Evolutionary conservation across 2,113 vertebrate genomes (phyloP).

Genomic region (Ahaetulla prasina): DNA sequence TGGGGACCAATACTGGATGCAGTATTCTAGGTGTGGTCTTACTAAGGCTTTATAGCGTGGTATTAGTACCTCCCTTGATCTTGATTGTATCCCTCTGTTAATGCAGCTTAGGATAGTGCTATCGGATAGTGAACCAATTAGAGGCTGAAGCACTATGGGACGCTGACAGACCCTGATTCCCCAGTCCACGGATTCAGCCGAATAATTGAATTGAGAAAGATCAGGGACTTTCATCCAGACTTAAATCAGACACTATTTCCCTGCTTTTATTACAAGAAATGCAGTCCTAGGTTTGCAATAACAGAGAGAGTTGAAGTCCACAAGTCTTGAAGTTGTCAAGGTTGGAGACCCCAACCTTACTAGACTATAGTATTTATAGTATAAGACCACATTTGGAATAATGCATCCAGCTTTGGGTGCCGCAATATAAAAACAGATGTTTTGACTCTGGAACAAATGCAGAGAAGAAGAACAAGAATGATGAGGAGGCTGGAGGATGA

Average conservation of each 20-base stretch:
- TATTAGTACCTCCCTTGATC: too few species aligned
- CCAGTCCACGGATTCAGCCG: background rate
- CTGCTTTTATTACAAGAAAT: background rate
- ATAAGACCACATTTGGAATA: background rate
- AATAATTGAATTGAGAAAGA: background rate
- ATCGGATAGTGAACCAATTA: background rate
- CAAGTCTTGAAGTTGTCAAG: too few species aligned
- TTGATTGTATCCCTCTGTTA: too few species aligned
- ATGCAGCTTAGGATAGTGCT: background rate
- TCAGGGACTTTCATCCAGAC: constrained; percentile 41
- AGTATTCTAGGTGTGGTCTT: too few species aligned
- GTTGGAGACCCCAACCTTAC: too few species aligned
- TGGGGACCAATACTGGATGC: too few species aligned
- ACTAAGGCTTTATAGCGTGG: too few species aligned
- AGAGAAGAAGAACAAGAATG: background rate
- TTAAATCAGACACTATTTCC: constrained; percentile 18
- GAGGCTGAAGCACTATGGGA: background rate
- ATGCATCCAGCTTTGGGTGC: background rate
- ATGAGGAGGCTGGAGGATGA: background rate
- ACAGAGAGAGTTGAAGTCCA: too few species aligned
- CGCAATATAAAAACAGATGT: background rate
- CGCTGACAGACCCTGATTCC: background rate
- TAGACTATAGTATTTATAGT: too few species aligned
- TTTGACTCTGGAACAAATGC: background rate
- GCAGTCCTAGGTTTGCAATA: too few species aligned